These are phyloP conservation scores for Heliocidaris erythrogramma DNA, from an alignment of 35 echinoderm and acorn worm species.

Conservation along the genomic window DNA sequence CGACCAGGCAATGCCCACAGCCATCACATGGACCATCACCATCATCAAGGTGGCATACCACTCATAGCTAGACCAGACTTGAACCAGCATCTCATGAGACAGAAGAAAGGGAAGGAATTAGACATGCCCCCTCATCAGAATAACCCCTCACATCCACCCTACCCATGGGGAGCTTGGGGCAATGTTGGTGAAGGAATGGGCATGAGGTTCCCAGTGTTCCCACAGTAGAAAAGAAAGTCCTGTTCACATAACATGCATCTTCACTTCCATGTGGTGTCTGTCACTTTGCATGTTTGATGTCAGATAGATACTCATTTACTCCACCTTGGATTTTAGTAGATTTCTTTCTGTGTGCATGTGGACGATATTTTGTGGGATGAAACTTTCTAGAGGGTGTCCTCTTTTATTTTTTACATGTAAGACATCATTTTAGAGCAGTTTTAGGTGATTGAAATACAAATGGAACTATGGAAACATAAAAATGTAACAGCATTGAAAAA, in stretches of 20 bases:
- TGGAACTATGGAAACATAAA: too few species aligned
- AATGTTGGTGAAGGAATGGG: constrained; percentile 43
- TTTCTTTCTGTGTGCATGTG: not conserved
- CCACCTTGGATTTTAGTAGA: not conserved
- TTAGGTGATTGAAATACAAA: not conserved
- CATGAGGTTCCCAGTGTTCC: constrained; percentile 43
- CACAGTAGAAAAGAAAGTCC: constrained; percentile 10
- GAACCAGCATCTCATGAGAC: constrained; percentile 28
- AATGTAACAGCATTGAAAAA: too few species aligned
- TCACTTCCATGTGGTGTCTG: too few species aligned
- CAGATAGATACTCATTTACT: not conserved
- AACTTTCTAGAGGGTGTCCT: not conserved
- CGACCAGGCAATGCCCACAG: not conserved
- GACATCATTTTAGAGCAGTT: not conserved
- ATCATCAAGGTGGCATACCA: constrained; percentile 30
- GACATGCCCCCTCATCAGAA: constrained; percentile 40
- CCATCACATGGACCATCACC: constrained; percentile 37
- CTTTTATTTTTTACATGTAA: too few species aligned
- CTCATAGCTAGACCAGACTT: constrained; percentile 36
- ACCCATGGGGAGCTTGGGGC: constrained; percentile 43
- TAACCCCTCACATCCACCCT: constrained; percentile 37
- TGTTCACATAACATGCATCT: too few species aligned
- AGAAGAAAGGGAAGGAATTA: constrained; percentile 41
- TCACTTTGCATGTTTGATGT: not conserved
- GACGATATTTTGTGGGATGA: not conserved